Percentiles rank a stretch among this genome's conserved stretches.
These are phyloP conservation scores for Oxyruncus cristatus DNA, from an alignment of 2,113 vertebrate species.

Conservation along the genomic window DNA sequence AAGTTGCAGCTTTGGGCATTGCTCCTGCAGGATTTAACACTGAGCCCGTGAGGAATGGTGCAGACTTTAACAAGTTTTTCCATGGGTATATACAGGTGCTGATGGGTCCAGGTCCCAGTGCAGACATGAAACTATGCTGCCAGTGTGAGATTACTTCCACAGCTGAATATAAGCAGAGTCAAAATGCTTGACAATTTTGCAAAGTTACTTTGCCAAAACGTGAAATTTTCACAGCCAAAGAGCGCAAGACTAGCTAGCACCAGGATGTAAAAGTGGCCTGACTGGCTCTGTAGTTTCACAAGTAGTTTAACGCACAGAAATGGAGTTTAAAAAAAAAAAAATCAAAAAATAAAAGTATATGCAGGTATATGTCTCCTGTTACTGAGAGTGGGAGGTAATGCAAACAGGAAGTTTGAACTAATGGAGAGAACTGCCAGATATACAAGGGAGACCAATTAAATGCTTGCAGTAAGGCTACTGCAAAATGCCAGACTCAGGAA, in stretches of 20 bases:
- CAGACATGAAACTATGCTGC: background rate
- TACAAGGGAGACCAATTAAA: background rate
- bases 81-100: background rate
- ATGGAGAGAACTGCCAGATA: background rate
- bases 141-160: background rate
- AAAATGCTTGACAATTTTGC: background rate
- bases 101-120: background rate
- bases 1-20: background rate
- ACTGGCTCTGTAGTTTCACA: background rate
- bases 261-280: background rate
- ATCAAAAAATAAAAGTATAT: background rate
- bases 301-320: background rate
- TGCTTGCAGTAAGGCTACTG: background rate
- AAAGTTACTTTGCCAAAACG: background rate
- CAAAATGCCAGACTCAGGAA: conserved; percentile 1
- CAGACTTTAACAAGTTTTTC: background rate
- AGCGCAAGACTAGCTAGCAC: background rate
- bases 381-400: background rate
- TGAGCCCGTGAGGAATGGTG: background rate
- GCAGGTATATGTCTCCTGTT: background rate
- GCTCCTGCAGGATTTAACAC: background rate
- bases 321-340: background rate
- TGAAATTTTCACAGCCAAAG: background rate
- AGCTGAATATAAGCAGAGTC: background rate
- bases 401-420: background rate